Percentiles rank a stretch among this genome's conserved stretches.
Evolutionary conservation across 2,797 vertebrate species (phyloP).

Genomic region (Hoplostethus atlanticus): DNA sequence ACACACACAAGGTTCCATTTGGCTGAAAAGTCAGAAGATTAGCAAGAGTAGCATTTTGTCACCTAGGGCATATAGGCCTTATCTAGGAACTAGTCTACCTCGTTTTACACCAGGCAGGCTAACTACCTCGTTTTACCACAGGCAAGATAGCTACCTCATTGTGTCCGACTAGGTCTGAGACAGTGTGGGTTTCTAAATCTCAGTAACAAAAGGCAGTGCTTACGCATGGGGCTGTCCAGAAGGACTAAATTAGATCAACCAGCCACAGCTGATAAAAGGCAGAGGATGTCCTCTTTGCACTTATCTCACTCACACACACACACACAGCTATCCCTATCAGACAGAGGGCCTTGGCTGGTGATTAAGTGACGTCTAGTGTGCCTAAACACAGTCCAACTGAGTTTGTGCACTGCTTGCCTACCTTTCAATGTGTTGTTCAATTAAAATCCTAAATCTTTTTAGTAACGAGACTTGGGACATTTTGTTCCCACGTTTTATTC

Average conservation of each 20-base stretch:
- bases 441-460: slow-evolving; percentile 7
- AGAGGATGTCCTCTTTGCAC: slow-evolving; percentile 56
- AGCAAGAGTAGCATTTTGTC: slow-evolving; percentile 29
- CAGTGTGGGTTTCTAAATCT: slow-evolving; percentile 4
- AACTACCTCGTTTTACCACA: background rate
- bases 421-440: slow-evolving; percentile 8
- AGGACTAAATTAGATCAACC: slow-evolving; percentile 52
- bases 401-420: background rate
- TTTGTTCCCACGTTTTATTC: slow-evolving; percentile 38
- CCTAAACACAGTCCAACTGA: slow-evolving; percentile 31
- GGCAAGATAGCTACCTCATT: background rate
- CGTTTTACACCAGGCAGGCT: slow-evolving; percentile 14
- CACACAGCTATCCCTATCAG: slow-evolving; percentile 7
- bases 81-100: background rate
- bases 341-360: slow-evolving; percentile 28
- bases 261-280: slow-evolving; percentile 54
- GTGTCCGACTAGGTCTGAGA: slow-evolving; percentile 15
- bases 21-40: slow-evolving; percentile 40
- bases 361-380: slow-evolving; percentile 20
- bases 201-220: slow-evolving; percentile 21
- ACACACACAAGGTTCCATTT: slow-evolving; percentile 28
- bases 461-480: slow-evolving; percentile 6
- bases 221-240: slow-evolving; percentile 24
- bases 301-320: slow-evolving; percentile 29
- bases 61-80: slow-evolving; percentile 2